These are phyloP conservation scores for Ganaspis sp. DNA, from an alignment of 1,140 invertebrate species.

Conservation along the genomic window DNA sequence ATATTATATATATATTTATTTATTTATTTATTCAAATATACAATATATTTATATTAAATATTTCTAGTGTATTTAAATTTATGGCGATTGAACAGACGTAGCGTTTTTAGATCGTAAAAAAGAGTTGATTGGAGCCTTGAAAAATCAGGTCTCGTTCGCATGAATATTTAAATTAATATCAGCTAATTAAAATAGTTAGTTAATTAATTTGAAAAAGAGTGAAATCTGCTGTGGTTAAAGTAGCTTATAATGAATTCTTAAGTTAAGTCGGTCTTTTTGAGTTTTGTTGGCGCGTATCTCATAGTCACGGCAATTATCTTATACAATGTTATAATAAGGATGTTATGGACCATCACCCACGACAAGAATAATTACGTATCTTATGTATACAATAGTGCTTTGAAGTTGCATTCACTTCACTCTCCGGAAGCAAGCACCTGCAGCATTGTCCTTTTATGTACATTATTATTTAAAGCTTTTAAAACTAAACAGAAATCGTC, in stretches of 20 bases:
- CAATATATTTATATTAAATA: too few species aligned
- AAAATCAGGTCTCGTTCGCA: not conserved
- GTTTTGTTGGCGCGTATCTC: slow-evolving; percentile 8
- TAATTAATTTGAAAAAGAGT: slow-evolving; percentile 6
- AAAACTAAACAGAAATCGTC: too few species aligned
- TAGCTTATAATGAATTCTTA: not conserved
- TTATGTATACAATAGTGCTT: slow-evolving; percentile 35
- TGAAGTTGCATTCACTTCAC: not conserved
- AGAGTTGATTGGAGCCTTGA: not conserved
- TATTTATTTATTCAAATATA: too few species aligned
- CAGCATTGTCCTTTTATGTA: not conserved
- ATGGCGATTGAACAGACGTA: too few species aligned
- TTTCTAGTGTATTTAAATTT: too few species aligned
- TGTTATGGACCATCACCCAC: slow-evolving; percentile 43
- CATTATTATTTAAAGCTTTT: not conserved
- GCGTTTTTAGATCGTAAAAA: not conserved
- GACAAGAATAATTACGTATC: slow-evolving; percentile 50
- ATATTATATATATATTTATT: too few species aligned
- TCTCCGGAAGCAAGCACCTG: not conserved
- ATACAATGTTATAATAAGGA: slow-evolving; percentile 60
- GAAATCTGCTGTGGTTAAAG: not conserved
- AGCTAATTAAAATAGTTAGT: not conserved
- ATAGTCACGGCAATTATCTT: slow-evolving; percentile 56
- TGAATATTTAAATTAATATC: slow-evolving; percentile 1
- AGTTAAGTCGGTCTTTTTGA: not conserved